phyloP scores from a whole-genome alignment of 2,888 invertebrate species.

The Chelonus formosanus region DNA sequence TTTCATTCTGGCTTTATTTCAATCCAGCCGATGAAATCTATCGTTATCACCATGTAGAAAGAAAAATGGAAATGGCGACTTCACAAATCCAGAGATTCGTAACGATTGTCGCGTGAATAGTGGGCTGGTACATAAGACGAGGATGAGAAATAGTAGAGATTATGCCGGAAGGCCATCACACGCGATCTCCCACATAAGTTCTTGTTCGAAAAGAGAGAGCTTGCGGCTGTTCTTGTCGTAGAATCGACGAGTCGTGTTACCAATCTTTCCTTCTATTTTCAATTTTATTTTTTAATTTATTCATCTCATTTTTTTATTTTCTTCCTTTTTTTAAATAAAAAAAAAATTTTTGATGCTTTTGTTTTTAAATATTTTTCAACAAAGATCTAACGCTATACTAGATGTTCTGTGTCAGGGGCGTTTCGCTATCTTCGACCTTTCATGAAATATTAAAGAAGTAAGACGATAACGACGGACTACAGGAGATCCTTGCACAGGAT shows the following conservation, averaged over 20 bases:
- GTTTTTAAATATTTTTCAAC: background rate
- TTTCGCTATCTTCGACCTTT: slow-evolving; percentile 24
- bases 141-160: slow-evolving; percentile 32
- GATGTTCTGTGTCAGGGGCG: background rate
- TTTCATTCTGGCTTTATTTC: slow-evolving; percentile 13
- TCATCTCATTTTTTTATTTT: background rate
- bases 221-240: slow-evolving; percentile 13
- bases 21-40: background rate
- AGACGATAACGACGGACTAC: slow-evolving; percentile 29
- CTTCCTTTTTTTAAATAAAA: slow-evolving; percentile 2
- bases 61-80: background rate
- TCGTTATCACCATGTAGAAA: slow-evolving; percentile 5
- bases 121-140: background rate
- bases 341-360: background rate
- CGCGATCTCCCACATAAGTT: slow-evolving; percentile 50
- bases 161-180: slow-evolving; percentile 35
- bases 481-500: slow-evolving; percentile 3
- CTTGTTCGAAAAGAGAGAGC: slow-evolving; percentile 38
- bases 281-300: slow-evolving; percentile 17
- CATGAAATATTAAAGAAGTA: slow-evolving; percentile 31
- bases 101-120: slow-evolving; percentile 3
- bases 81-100: slow-evolving; percentile 11
- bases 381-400: no score
- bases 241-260: slow-evolving; percentile 35
- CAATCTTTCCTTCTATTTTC: slow-evolving; percentile 21